Percentiles rank a stretch among this genome's conserved stretches.
Evolutionary conservation across 2,113 vertebrate genomes (phyloP).

Genomic region (Amphiprion percula): DNA sequence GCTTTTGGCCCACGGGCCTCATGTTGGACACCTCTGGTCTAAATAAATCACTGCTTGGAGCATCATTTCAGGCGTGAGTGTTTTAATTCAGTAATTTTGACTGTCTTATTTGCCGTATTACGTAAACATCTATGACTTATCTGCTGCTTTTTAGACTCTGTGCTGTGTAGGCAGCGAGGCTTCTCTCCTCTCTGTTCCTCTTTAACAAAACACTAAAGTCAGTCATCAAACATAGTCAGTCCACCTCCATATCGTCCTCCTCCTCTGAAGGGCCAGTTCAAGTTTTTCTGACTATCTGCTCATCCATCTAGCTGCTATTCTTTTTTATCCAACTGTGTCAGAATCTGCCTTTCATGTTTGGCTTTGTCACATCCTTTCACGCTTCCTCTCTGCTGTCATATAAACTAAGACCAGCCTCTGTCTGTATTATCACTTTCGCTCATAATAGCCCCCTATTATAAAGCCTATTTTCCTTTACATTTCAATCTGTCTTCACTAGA

Average conservation of each 20-base stretch:
- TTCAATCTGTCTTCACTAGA: neutral
- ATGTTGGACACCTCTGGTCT: neutral
- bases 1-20: no score
- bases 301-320: slow-evolving; percentile 10
- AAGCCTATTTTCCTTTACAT: neutral
- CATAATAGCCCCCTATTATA: neutral
- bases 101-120: slow-evolving; percentile 17
- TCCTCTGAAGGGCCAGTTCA: slow-evolving; percentile 35
- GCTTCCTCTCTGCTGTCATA: neutral
- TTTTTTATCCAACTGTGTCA: slow-evolving; percentile 18
- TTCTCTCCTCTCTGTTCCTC: slow-evolving; percentile 28
- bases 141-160: slow-evolving; percentile 49
- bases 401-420: neutral
- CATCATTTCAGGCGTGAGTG: neutral
- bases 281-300: slow-evolving; percentile 14
- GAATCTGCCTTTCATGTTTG: slow-evolving; percentile 6
- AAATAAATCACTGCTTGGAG: neutral
- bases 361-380: neutral
- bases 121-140: slow-evolving; percentile 42
- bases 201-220: slow-evolving; percentile 45
- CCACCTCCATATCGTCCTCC: slow-evolving; percentile 61
- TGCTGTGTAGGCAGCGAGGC: slow-evolving; percentile 54
- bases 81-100: neutral
- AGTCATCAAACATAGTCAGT: slow-evolving; percentile 50
- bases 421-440: slow-evolving; percentile 9